phyloP scores from a whole-genome alignment of 2,888 invertebrate species.

The Drosophila maculinotata region DNA sequence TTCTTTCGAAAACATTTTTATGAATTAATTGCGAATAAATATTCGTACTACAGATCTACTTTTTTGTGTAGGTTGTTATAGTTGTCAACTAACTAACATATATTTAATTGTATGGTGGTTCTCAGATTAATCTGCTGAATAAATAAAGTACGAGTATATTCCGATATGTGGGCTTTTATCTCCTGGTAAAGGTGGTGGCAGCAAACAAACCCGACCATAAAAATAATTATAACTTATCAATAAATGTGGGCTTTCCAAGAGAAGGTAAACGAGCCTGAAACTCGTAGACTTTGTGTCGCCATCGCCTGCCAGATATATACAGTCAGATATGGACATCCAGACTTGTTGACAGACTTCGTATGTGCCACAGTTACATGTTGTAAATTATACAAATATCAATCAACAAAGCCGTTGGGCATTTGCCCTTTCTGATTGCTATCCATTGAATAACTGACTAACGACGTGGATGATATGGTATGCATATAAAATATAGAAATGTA shows the following conservation, averaged over 20 bases:
- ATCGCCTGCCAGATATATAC: constrained; percentile 19
- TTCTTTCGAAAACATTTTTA: no score
- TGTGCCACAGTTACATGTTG: constrained; percentile 63
- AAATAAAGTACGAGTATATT: constrained; percentile 28
- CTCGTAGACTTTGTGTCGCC: constrained; percentile 71
- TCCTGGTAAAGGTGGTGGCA: constrained; percentile 52
- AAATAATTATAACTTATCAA: constrained; percentile 78
- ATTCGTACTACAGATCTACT: no score
- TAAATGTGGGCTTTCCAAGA: constrained; percentile 39
- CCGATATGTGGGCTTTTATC: constrained; percentile 50
- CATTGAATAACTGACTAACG: neutral
- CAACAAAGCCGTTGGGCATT: constrained; percentile 42
- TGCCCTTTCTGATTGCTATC: constrained; percentile 16
- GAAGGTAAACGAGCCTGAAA: constrained; percentile 32
- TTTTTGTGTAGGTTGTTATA: no score
- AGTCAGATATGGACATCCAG: constrained; percentile 23
- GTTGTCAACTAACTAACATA: no score
- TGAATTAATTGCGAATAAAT: no score
- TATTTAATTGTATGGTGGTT: constrained; percentile 3
- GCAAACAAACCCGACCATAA: constrained; percentile 69
- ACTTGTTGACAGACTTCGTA: constrained; percentile 47
- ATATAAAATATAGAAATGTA: neutral
- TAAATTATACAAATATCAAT: constrained; percentile 68
- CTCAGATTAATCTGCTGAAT: constrained; percentile 25
- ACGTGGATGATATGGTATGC: neutral